Evolutionary conservation across 2,888 invertebrate species (phyloP).

Genomic region (Chrysina gloriosa): DNA sequence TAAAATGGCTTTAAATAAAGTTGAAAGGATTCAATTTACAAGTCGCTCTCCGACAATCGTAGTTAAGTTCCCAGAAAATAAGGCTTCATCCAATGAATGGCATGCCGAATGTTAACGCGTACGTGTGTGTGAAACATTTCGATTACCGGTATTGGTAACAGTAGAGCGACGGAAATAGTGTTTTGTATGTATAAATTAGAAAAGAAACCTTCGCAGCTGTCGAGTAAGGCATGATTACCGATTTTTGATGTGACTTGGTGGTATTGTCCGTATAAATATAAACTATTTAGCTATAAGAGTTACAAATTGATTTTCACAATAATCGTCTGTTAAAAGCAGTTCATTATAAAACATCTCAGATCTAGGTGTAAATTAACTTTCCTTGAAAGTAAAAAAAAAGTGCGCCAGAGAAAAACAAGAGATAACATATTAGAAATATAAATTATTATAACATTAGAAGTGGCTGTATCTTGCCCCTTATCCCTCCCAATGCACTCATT

Average conservation of each 20-base stretch:
- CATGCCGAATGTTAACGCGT: slow-evolving; percentile 48
- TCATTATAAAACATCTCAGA: slow-evolving; percentile 38
- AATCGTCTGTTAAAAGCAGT: slow-evolving; percentile 5
- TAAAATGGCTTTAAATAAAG: slow-evolving; percentile 53
- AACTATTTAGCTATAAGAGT: slow-evolving; percentile 31
- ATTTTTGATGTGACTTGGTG: slow-evolving; percentile 25
- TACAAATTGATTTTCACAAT: slow-evolving; percentile 37
- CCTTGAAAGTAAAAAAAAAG: too few relatives aligned
- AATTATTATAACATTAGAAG: too few relatives aligned
- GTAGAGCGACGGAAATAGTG: slow-evolving; percentile 47
- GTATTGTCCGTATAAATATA: slow-evolving; percentile 20
- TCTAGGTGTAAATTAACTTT: too few relatives aligned
- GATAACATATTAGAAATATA: too few relatives aligned
- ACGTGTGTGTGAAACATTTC: slow-evolving; percentile 47
- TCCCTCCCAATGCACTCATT: too few relatives aligned
- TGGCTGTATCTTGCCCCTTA: too few relatives aligned
- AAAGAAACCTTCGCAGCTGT: slow-evolving; percentile 39
- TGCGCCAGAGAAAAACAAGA: too few relatives aligned
- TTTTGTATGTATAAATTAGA: slow-evolving; percentile 30
- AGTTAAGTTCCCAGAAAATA: slow-evolving; percentile 54
- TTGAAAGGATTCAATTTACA: slow-evolving; percentile 57
- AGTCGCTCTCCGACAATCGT: slow-evolving; percentile 54
- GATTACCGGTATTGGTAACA: slow-evolving; percentile 45
- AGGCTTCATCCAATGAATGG: slow-evolving; percentile 47
- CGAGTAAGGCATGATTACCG: slow-evolving; percentile 40